phyloP scores from a whole-genome alignment of 1,140 invertebrate genomes.

The Phortica variegata region DNA sequence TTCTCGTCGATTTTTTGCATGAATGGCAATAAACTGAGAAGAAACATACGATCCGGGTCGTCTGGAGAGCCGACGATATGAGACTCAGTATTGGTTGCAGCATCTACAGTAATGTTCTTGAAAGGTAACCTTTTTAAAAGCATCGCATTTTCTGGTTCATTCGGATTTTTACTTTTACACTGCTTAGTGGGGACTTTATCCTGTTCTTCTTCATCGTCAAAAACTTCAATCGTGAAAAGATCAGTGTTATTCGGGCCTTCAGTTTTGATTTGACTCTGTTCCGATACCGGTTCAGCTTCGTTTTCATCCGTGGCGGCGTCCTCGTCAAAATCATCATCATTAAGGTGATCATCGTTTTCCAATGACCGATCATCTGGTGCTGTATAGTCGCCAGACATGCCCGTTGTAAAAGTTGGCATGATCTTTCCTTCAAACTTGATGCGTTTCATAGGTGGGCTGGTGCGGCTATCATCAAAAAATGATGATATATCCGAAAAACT shows the following conservation, averaged over 20 bases:
- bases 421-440: slow-evolving; percentile 27
- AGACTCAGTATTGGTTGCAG: slow-evolving; percentile 37
- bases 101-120: slow-evolving; percentile 40
- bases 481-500: slow-evolving; percentile 46
- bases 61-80: slow-evolving; percentile 20
- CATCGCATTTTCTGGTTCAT: slow-evolving; percentile 13
- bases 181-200: slow-evolving; percentile 1
- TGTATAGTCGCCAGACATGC: not conserved
- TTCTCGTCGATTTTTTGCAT: slow-evolving; percentile 38
- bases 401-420: slow-evolving; percentile 11
- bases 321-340: slow-evolving; percentile 46
- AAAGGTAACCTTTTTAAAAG: no score
- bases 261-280: slow-evolving; percentile 9
- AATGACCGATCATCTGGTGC: not conserved
- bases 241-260: slow-evolving; percentile 1
- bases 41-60: slow-evolving; percentile 47
- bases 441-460: slow-evolving; percentile 22
- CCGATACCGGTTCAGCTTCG: slow-evolving; percentile 14
- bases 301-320: slow-evolving; percentile 38
- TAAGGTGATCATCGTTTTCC: slow-evolving; percentile 26
- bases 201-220: slow-evolving; percentile 41
- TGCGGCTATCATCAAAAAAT: slow-evolving; percentile 39
- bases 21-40: slow-evolving; percentile 45
- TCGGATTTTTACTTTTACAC: slow-evolving; percentile 23
- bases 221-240: slow-evolving; percentile 40